These are phyloP conservation scores for Rhizoglyphus robini DNA, from an alignment of 1,140 invertebrate genomes.

Conservation along the genomic window DNA sequence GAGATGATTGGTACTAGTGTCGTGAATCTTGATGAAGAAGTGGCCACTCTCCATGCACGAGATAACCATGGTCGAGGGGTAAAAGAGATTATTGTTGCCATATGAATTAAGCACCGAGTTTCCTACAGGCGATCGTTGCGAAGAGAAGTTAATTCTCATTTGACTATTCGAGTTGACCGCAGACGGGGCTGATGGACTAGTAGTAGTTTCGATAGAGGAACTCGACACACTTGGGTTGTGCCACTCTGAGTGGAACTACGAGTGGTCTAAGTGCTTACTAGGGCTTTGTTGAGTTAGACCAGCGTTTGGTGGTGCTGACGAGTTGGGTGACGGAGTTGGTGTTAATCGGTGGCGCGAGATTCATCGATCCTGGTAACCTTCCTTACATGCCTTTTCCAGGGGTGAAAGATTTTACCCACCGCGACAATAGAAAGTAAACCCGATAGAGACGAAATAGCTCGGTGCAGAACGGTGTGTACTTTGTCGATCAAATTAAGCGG, in stretches of 20 bases:
- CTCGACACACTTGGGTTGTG: background rate
- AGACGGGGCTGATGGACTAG: slow-evolving; percentile 24
- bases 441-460: no score
- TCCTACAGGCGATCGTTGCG: background rate
- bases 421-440: slow-evolving; percentile 51
- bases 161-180: slow-evolving; percentile 15
- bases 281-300: slow-evolving; percentile 15
- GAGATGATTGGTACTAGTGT: slow-evolving; percentile 36
- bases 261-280: no score
- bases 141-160: slow-evolving; percentile 7
- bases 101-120: slow-evolving; percentile 13
- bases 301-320: slow-evolving; percentile 26
- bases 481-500: no score
- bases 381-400: slow-evolving; percentile 90
- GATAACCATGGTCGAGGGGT: slow-evolving; percentile 30
- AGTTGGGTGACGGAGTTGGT: slow-evolving; percentile 26
- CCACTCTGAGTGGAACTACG: no score
- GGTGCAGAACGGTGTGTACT: no score
- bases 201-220: no score
- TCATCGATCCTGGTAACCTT: slow-evolving; percentile 23
- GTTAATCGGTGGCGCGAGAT: slow-evolving; percentile 24
- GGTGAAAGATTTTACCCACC: slow-evolving; percentile 92
- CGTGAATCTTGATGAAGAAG: slow-evolving; percentile 40
- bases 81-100: slow-evolving; percentile 31
- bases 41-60: slow-evolving; percentile 22